Base-by-base conservation (phyloP, 2,113 vertebrate species). In the Lathamus discolor region DNA sequence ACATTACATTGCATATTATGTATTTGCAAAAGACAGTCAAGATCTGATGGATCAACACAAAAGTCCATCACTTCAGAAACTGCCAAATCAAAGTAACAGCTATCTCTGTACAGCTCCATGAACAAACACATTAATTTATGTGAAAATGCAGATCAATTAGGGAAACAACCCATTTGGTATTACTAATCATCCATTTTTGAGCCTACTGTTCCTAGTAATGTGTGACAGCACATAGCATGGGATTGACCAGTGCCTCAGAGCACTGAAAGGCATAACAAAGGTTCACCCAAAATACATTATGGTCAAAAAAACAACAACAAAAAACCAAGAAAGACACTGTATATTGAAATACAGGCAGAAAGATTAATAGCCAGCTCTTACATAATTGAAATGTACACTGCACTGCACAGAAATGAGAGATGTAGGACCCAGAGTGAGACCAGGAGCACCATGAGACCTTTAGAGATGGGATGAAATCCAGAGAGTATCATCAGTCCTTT, bases 401-500 rank as follows among this genome's bases (percentile, higher is more conserved):
- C 15, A 39, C 35, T 1, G 1, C 48, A 18, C 22, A 19, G 64
- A 35, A 55, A 43, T 44, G 20, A 44, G 41, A n/a, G 28, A 49
- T 17, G 13, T 1, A 1, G 51, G 20, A 82, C 8, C 16, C 33
- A 33, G 54, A 23, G 20, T 18, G 20, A 74, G 37, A 61, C 8
- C 28, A 66, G 64, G 51, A 86, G 55, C 25, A 35, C 35, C 0
- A 1, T 6, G 54, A 61, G 33, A 55, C 22, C 13, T 76, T 41
- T 41, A 55, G 49, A 76, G 39, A 31, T 5, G 17, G 28, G 27
- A 37, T 2, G 4, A 77, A 74, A 41, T 24, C 52, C 43, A 57
- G 0, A 2, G 9, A 46, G 13, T 19, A 57, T n/a, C 7, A 5
- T 17, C 2, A 1, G 5, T 51, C n/a, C 54, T 77, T 46, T 43